Percentiles rank a stretch among this genome's conserved stretches.
phyloP scores from a whole-genome alignment of 2,797 vertebrate species.

The Margarornis squamiger region DNA sequence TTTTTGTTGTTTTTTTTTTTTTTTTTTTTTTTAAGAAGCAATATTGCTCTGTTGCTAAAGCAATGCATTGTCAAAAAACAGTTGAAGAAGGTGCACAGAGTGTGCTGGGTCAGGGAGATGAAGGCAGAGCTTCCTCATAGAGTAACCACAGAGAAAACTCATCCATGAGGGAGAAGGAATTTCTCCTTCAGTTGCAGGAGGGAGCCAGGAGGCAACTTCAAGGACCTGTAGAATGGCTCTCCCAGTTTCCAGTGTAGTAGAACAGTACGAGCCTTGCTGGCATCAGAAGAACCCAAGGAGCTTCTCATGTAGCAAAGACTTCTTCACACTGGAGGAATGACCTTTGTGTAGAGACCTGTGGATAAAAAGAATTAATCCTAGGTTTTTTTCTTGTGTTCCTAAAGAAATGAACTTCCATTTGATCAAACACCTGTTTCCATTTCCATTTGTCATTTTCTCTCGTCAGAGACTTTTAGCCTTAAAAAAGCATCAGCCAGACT shows the following conservation, averaged over 20 bases:
- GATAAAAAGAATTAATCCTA: background rate
- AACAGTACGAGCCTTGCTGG: background rate
- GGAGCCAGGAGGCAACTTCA: background rate
- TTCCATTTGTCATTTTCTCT: rapidly evolving
- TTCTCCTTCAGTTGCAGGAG: background rate
- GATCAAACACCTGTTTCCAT: background rate
- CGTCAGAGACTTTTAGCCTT: background rate
- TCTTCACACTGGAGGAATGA: background rate
- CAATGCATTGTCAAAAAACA: background rate
- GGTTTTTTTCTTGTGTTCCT: background rate
- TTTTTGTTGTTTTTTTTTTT: too few species aligned
- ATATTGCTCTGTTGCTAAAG: background rate
- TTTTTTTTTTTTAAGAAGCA: background rate
- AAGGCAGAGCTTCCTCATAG: rapidly evolving
- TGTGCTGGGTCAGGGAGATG: too few species aligned
- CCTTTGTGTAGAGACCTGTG: background rate
- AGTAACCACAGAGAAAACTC: background rate
- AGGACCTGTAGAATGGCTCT: rapidly evolving
- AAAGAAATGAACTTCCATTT: background rate
- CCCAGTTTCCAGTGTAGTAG: background rate
- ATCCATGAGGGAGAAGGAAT: rapidly evolving
- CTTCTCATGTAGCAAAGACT: background rate
- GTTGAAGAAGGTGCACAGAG: background rate
- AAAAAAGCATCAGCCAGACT: background rate
- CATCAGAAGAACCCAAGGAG: background rate